Evolutionary conservation across 2,797 vertebrate genomes (phyloP).

Genomic region (Ctenosaura bakeri): DNA sequence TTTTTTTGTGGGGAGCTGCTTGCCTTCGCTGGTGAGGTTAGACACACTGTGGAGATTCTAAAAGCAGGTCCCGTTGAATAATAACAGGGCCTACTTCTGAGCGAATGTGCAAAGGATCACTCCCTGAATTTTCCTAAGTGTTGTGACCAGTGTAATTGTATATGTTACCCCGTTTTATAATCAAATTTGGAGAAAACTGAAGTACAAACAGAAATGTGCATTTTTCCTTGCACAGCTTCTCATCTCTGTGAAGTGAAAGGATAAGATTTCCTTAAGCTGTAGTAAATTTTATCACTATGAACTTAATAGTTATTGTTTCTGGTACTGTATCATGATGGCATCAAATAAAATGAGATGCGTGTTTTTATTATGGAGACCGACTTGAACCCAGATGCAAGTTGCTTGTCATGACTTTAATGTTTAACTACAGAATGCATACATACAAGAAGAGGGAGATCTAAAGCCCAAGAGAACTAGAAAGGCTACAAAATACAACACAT

Average conservation of each 20-base stretch:
- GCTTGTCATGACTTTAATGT: conserved; percentile 92
- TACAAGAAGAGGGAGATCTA: conserved; percentile 95
- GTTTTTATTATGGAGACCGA: conserved; percentile 27
- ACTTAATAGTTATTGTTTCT: background rate
- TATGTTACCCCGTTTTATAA: too few species aligned
- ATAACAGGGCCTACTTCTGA: background rate
- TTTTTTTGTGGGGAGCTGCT: background rate
- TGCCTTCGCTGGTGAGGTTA: background rate
- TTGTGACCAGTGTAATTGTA: too few species aligned
- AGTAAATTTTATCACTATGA: background rate
- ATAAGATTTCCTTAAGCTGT: background rate
- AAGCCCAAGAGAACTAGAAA: conserved; percentile 91
- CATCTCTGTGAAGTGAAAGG: background rate
- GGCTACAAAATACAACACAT: conserved; percentile 97
- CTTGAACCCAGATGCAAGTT: conserved; percentile 70
- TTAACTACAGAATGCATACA: conserved; percentile 95
- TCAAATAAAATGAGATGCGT: background rate
- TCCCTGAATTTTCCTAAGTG: too few species aligned
- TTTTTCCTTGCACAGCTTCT: too few species aligned
- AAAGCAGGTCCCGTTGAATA: too few species aligned
- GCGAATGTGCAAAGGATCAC: too few species aligned
- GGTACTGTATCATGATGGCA: too few species aligned
- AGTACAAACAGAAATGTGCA: too few species aligned
- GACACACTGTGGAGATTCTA: background rate
- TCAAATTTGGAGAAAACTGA: too few species aligned